phyloP scores from a whole-genome alignment of 2,797 vertebrate genomes.

The Acipenser transmontanus region DNA sequence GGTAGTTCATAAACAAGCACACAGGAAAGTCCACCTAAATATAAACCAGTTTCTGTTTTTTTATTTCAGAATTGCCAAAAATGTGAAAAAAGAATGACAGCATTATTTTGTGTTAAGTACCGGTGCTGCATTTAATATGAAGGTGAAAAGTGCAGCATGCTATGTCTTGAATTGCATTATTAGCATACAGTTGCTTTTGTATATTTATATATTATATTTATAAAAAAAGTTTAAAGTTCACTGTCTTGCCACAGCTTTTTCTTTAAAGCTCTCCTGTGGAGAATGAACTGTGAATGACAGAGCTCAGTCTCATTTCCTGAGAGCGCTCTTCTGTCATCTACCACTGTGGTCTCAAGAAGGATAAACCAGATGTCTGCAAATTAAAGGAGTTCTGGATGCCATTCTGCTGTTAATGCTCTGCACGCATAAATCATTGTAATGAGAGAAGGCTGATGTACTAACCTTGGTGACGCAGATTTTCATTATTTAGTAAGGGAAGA shows the following conservation, averaged over 20 bases:
- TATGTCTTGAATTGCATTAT: too few species aligned
- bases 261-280: constrained; percentile 31
- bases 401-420: constrained; percentile 49
- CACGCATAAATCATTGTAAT: constrained; percentile 58
- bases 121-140: too few species aligned
- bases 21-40: too few species aligned
- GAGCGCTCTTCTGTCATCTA: constrained; percentile 50
- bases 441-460: constrained; percentile 57
- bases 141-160: too few species aligned
- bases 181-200: too few species aligned
- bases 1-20: too few species aligned
- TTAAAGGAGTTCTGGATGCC: constrained; percentile 52
- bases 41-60: too few species aligned
- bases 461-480: constrained; percentile 44
- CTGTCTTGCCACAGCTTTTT: constrained; percentile 34
- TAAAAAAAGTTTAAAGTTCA: constrained; percentile 39
- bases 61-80: too few species aligned
- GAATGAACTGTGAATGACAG: constrained; percentile 44
- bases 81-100: too few species aligned
- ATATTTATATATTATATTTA: too few species aligned
- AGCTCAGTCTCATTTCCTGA: constrained; percentile 38
- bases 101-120: too few species aligned
- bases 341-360: constrained; percentile 52
- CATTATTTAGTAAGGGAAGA: constrained; percentile 24
- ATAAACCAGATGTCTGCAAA: constrained; percentile 58